Evolutionary conservation across 2,113 vertebrate species (phyloP).

Genomic region (Brachirus orientalis): DNA sequence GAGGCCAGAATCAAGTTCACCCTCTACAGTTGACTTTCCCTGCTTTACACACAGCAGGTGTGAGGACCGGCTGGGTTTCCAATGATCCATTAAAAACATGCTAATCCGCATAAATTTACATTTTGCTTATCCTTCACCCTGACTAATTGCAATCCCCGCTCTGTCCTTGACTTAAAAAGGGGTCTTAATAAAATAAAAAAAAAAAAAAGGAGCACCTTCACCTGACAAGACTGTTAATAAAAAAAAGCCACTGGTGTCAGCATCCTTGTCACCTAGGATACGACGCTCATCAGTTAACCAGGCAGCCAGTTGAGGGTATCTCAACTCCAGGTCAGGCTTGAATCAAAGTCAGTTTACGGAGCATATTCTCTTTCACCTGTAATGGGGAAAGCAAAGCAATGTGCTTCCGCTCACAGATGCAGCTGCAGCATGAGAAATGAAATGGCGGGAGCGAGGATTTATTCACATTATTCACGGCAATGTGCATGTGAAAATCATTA

Average conservation of each 20-base stretch:
- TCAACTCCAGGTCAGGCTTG: constrained; percentile 48
- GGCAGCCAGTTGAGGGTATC: constrained; percentile 13
- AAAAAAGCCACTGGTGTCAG: constrained; percentile 59
- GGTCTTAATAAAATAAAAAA: constrained; percentile 58
- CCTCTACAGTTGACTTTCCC: constrained; percentile 41
- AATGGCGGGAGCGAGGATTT: constrained; percentile 22
- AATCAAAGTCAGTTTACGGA: constrained; percentile 51
- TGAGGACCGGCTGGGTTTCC: constrained; percentile 50
- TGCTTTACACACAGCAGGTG: constrained; percentile 27
- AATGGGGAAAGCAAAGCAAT: constrained; percentile 42
- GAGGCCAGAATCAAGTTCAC: constrained; percentile 28
- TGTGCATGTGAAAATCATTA: constrained; percentile 58
- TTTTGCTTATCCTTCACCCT: constrained; percentile 55
- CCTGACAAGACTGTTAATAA: constrained; percentile 73
- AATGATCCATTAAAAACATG: constrained; percentile 65
- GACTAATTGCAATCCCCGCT: constrained; percentile 72
- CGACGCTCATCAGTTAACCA: constrained; percentile 55
- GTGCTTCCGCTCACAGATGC: constrained; percentile 13
- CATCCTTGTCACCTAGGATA: constrained; percentile 52
- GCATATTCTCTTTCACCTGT: constrained; percentile 32
- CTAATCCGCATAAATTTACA: constrained; percentile 74
- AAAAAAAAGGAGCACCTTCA: constrained; percentile 60
- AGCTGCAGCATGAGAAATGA: constrained; percentile 32
- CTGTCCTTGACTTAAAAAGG: constrained; percentile 72
- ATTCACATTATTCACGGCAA: constrained; percentile 49